Conservation (phyloP, 2,888 invertebrate genomes). For the Mythimna pallens region DNA sequence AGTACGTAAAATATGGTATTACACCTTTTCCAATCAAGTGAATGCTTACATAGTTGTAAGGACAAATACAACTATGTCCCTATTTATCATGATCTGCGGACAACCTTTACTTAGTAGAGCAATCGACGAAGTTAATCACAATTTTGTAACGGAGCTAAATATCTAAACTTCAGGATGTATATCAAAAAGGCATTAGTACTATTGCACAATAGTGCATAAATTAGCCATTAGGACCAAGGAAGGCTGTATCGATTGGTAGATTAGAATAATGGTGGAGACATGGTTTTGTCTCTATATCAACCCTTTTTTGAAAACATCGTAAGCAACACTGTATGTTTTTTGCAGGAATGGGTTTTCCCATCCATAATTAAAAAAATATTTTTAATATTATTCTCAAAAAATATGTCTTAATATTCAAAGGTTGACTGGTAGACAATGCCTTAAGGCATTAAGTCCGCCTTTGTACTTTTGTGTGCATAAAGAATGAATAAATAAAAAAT, state of each 20-base stretch:
- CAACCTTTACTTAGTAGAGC: conserved; percentile 31
- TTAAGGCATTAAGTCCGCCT: too few relatives aligned
- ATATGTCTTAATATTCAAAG: too few relatives aligned
- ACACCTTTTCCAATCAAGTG: conserved; percentile 41
- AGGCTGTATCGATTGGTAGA: conserved; percentile 44
- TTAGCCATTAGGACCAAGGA: conserved; percentile 39
- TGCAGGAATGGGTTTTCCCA: too few relatives aligned
- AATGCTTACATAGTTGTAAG: conserved; percentile 34
- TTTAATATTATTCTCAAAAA: too few relatives aligned
- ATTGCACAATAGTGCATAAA: conserved; percentile 62
- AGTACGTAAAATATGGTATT: conserved; percentile 32
- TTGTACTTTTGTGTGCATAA: too few relatives aligned
- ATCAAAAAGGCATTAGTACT: conserved; percentile 56
- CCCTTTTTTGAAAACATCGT: too few relatives aligned
- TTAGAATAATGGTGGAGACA: conserved; percentile 38
- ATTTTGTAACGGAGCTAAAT: conserved; percentile 55
- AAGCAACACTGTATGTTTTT: too few relatives aligned
- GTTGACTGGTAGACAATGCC: too few relatives aligned
- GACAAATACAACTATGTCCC: conserved; percentile 7
- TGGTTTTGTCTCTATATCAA: neutral
- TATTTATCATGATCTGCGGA: neutral
- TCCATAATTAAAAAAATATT: too few relatives aligned
- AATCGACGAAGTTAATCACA: conserved; percentile 52
- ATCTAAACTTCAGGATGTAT: conserved; percentile 59
- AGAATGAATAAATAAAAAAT: too few relatives aligned